Conservation (phyloP, 2,113 vertebrate genomes). For the Marcusenius ussheri region DNA sequence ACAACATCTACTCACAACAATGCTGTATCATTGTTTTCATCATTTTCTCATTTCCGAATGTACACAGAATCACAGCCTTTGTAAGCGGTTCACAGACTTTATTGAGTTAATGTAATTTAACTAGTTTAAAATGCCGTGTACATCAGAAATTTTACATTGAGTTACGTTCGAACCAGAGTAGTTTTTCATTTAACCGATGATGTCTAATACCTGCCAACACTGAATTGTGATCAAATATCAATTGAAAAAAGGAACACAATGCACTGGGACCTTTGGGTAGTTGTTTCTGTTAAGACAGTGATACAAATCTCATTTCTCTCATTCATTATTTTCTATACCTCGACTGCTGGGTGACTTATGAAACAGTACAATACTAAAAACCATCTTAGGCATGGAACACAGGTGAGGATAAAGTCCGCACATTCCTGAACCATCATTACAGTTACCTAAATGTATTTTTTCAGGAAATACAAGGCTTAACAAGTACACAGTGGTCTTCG, state of each 20-base stretch:
- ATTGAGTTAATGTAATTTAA: not conserved
- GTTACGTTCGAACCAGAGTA: not conserved
- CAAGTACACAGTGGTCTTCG: not conserved
- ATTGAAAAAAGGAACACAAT: not conserved
- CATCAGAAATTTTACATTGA: not conserved
- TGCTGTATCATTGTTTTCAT: constrained; percentile 23
- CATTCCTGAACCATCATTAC: not conserved
- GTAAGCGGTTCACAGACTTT: not conserved
- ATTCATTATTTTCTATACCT: not conserved
- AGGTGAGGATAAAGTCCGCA: not conserved
- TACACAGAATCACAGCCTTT: not conserved
- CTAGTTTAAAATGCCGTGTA: not conserved
- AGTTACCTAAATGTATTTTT: not conserved
- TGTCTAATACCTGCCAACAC: not conserved
- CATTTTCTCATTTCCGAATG: not conserved
- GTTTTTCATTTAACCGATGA: not conserved
- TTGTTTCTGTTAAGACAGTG: not conserved
- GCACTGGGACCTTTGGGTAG: not conserved
- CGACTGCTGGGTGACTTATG: not conserved
- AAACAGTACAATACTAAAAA: not conserved
- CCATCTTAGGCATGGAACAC: not conserved
- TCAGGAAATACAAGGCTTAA: not conserved
- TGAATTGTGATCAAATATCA: not conserved
- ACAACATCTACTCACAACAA: constrained; percentile 9
- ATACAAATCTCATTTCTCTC: not conserved